Evolutionary conservation across 2,797 vertebrate species (phyloP), one percentile per base, ranked within the genome.

Genomic region (Neoniphon sammara): DNA sequence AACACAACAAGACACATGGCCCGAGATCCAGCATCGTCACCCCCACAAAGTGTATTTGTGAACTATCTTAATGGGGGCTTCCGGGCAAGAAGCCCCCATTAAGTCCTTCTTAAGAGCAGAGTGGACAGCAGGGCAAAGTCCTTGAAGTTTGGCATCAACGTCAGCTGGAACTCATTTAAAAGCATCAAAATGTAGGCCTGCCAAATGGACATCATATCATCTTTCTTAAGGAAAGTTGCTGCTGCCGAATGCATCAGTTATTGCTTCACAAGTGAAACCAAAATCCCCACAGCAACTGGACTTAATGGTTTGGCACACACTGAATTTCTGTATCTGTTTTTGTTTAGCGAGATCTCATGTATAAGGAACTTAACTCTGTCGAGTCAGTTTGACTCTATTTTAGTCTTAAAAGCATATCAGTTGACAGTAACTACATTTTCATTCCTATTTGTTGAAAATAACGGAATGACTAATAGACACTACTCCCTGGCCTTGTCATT

Each of bases 31-130:
- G 52, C 47, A 58, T 73, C 76, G 56, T n/a, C 60, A 70, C 66
- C 56, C 60, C 44, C 61, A 47, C 52, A 78, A 78, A 80, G 70
- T 80, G 81, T 60, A 53, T 53, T 83, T 80, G 58, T 81, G 62
- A 63, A n/a, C 30, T 7, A 67, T 47, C 53, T 53, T 58, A 89
- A 83, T 68, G 85, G n/a, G n/a, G n/a, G n/a, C n/a, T n/a, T n/a
- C n/a, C n/a, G n/a, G n/a, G n/a, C n/a, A n/a, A n/a, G 70, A 84
- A 80, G 77, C 47, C 20, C 52, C 73, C 73, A 78, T 85, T 64
- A 83, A 57, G 66, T 55, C 50, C 62, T 80, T 81, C 81, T 85
- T 85, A 87, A 74, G 62, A 78, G 62, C 76, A n/a, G 44, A n/a
- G 5, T 31, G 56, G 60, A 86, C 65, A 81, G 66, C 50, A 39